Percentiles rank a stretch among this genome's conserved stretches.
Conservation (phyloP, 2,113 vertebrate species). For the Leptocoma aspasia region DNA sequence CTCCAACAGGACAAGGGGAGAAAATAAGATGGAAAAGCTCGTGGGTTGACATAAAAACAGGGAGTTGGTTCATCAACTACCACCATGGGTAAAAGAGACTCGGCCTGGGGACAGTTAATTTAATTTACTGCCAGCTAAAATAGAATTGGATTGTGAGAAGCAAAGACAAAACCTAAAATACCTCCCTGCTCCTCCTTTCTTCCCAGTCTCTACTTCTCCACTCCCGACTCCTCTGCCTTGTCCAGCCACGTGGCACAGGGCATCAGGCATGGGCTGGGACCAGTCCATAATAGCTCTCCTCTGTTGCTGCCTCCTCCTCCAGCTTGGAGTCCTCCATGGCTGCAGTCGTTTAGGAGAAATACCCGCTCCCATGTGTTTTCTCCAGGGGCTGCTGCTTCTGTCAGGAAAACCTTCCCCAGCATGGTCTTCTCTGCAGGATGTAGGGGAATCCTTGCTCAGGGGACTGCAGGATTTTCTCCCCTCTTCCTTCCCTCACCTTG, state of each 20-base stretch:
- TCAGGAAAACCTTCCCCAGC: neutral
- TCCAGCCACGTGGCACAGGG: neutral
- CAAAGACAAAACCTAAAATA: neutral
- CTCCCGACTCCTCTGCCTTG: neutral
- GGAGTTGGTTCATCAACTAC: neutral
- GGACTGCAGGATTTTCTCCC: neutral
- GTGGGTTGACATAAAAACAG: neutral
- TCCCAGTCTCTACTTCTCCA: neutral
- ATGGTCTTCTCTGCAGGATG: neutral
- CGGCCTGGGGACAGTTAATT: neutral
- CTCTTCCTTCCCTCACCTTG: neutral
- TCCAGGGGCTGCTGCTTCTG: neutral
- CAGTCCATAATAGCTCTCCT: neutral
- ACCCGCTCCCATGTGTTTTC: neutral
- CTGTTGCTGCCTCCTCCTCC: neutral
- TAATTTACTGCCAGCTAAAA: neutral
- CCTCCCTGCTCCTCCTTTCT: accelerated
- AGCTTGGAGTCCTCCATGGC: neutral
- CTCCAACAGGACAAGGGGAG: neutral
- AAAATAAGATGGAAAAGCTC: neutral
- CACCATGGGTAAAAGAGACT: neutral
- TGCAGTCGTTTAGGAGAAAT: neutral
- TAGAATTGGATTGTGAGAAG: neutral
- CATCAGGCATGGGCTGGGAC: neutral
- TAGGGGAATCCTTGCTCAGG: neutral